phyloP scores from a whole-genome alignment of 2,888 invertebrate genomes.

The Nematopogon swammerdamellus region DNA sequence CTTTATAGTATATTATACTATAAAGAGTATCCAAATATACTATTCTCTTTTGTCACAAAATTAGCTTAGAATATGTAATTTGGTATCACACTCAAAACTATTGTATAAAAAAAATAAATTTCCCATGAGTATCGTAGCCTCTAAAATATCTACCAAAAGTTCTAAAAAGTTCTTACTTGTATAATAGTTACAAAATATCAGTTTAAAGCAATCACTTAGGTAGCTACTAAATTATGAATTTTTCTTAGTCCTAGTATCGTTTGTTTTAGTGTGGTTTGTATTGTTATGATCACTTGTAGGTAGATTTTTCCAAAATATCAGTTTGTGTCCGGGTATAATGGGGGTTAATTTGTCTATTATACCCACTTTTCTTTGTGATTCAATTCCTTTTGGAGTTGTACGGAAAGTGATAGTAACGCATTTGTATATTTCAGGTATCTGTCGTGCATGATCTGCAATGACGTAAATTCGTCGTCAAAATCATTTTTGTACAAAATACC shows the following conservation, averaged over 20 bases:
- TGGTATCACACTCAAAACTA: too few relatives aligned
- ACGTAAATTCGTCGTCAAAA: conserved; percentile 9
- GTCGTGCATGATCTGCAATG: conserved; percentile 11
- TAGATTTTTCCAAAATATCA: conserved; percentile 12
- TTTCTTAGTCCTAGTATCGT: not conserved
- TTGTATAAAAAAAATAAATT: too few relatives aligned
- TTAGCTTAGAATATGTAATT: too few relatives aligned
- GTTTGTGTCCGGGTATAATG: conserved; percentile 12
- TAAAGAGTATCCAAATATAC: too few relatives aligned
- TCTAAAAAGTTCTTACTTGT: not conserved
- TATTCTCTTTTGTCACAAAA: too few relatives aligned
- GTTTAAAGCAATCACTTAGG: not conserved
- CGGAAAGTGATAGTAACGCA: conserved; percentile 4
- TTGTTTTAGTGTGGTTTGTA: not conserved
- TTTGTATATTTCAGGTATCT: conserved; percentile 12
- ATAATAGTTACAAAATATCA: too few relatives aligned
- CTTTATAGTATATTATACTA: too few relatives aligned
- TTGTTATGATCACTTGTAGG: conserved; percentile 5
- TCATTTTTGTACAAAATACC: conserved; percentile 12
- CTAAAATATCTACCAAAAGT: too few relatives aligned
- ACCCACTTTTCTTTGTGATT: conserved; percentile 8
- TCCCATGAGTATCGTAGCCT: too few relatives aligned
- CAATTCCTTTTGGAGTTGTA: conserved; percentile 10
- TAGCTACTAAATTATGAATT: not conserved
- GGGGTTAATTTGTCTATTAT: conserved; percentile 5